Evolutionary conservation across 1,140 invertebrate species (phyloP).

Genomic region (Sycophaga agraensis): DNA sequence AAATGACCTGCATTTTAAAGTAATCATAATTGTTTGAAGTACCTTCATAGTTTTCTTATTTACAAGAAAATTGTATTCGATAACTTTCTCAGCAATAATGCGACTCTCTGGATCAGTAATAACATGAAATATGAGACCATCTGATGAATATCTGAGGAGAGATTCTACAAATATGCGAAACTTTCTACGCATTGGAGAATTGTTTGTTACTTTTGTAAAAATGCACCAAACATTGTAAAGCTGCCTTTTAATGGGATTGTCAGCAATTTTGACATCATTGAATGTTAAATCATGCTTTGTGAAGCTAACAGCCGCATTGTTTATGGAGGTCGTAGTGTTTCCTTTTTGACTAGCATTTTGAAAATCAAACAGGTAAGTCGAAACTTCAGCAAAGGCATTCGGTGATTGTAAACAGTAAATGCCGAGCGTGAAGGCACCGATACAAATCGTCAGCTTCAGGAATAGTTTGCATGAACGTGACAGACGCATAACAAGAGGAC

Average conservation of each 20-base stretch:
- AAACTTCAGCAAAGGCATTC: neutral
- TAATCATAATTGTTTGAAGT: too few relatives aligned
- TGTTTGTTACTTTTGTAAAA: slow-evolving; percentile 63
- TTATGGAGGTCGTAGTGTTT: slow-evolving; percentile 21
- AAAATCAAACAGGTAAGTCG: neutral
- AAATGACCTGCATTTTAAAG: too few relatives aligned
- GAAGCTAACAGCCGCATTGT: neutral
- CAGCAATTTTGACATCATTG: neutral
- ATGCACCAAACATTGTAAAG: slow-evolving; percentile 59
- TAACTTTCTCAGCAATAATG: slow-evolving; percentile 62
- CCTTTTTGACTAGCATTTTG: slow-evolving; percentile 28
- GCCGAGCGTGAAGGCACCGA: neutral
- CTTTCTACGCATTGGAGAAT: slow-evolving; percentile 63
- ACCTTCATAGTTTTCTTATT: slow-evolving; percentile 56
- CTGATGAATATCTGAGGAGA: slow-evolving; percentile 56
- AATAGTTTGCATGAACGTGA: slow-evolving; percentile 14
- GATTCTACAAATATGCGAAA: slow-evolving; percentile 64
- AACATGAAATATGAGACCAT: slow-evolving; percentile 65
- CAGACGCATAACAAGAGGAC: slow-evolving; percentile 22
- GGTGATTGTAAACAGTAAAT: neutral
- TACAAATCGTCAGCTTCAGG: neutral
- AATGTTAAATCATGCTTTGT: neutral
- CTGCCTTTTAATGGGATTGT: slow-evolving; percentile 6
- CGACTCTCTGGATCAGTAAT: slow-evolving; percentile 69
- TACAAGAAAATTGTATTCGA: slow-evolving; percentile 51